phyloP scores from a whole-genome alignment of 2,797 vertebrate species.

The Girardinus metallicus region DNA sequence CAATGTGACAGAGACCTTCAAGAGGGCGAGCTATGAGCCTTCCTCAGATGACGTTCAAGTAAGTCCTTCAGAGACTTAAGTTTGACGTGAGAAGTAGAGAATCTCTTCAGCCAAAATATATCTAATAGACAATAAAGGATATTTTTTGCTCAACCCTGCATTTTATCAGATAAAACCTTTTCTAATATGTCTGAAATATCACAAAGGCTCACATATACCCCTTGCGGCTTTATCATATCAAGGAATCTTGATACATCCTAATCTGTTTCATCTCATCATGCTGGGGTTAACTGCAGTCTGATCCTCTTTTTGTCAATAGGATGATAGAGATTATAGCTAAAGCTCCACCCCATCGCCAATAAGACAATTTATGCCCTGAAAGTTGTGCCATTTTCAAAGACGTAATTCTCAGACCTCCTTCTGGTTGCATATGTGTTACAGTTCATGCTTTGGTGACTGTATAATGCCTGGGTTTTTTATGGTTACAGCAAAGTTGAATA shows the following conservation, averaged over 20 bases:
- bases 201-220: constrained; percentile 44
- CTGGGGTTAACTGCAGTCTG: constrained; percentile 65
- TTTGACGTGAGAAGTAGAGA: background rate
- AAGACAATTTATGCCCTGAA: constrained; percentile 70
- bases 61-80: constrained; percentile 49
- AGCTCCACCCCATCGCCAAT: constrained; percentile 68
- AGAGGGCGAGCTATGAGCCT: constrained; percentile 96
- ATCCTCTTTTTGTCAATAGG: constrained; percentile 78
- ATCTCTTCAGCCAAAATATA: background rate
- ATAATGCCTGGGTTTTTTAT: background rate
- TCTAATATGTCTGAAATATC: constrained; percentile 30
- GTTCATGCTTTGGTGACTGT: constrained; percentile 15
- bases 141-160: background rate
- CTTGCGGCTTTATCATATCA: constrained; percentile 54
- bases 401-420: constrained; percentile 37
- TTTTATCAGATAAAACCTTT: constrained; percentile 15
- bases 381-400: constrained; percentile 60
- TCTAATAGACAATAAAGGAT: constrained; percentile 2
- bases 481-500: constrained; percentile 12
- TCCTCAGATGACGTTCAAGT: constrained; percentile 98
- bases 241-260: constrained; percentile 57
- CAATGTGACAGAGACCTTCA: constrained; percentile 98
- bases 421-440: constrained; percentile 4
- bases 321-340: constrained; percentile 75
- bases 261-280: constrained; percentile 69